phyloP scores from a whole-genome alignment of 2,888 invertebrate genomes.

The Athrips mouffetella region DNA sequence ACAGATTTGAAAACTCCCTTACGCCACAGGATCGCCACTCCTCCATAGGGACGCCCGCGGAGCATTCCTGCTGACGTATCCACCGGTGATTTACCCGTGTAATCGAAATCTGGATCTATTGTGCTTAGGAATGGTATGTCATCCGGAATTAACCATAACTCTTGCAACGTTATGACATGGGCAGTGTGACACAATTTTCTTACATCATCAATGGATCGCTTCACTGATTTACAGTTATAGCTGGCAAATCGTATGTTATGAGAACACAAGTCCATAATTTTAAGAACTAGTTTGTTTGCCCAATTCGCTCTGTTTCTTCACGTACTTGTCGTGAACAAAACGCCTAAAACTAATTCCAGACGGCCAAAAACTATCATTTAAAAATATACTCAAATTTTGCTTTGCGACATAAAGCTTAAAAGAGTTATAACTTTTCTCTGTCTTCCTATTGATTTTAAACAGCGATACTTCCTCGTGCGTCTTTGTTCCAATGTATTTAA shows the following conservation, averaged over 20 bases:
- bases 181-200: not conserved
- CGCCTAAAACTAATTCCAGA: slow-evolving; percentile 8
- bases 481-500: not conserved
- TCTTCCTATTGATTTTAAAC: slow-evolving; percentile 5
- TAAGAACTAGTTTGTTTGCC: not conserved
- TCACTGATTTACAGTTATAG: not conserved
- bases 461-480: not conserved
- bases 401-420: slow-evolving; percentile 7
- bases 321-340: not conserved
- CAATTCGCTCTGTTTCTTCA: not conserved
- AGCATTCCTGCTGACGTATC: too few species aligned
- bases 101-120: not conserved
- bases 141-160: not conserved
- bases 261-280: not conserved
- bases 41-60: too few species aligned
- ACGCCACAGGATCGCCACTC: too few species aligned
- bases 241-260: not conserved
- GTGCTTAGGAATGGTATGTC: not conserved
- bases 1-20: too few species aligned
- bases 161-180: not conserved
- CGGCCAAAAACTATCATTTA: slow-evolving; percentile 13
- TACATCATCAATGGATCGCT: not conserved
- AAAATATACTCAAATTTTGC: not conserved
- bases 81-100: not conserved
- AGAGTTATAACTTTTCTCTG: slow-evolving; percentile 5